Conservation (phyloP, 2,113 vertebrate species). For the Romanogobio albipinnatus region DNA sequence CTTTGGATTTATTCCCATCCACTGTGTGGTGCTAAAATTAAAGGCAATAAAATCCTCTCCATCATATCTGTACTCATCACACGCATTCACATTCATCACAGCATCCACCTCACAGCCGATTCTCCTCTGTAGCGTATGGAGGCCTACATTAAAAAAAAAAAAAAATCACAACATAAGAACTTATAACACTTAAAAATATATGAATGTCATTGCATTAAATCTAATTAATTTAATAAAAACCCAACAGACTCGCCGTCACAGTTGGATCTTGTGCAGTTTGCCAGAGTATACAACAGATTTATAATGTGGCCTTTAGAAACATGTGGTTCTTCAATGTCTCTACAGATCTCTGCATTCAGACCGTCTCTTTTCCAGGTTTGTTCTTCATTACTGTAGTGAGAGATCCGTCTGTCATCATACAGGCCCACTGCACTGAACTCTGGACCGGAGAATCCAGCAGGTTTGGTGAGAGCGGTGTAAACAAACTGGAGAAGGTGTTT, state of each 20-base stretch:
- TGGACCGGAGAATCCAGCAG: not conserved
- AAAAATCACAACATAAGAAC: too few relatives aligned
- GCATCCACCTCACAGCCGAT: not conserved
- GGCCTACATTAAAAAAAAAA: not conserved
- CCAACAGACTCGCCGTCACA: not conserved
- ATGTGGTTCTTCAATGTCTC: not conserved
- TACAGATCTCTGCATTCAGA: not conserved
- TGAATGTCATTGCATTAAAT: too few relatives aligned
- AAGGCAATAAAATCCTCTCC: not conserved
- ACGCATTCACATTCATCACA: not conserved
- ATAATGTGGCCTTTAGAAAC: not conserved
- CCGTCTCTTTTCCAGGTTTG: not conserved
- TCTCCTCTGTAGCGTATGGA: slow-evolving; percentile 6
- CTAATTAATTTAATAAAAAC: too few relatives aligned
- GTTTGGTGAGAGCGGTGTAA: not conserved
- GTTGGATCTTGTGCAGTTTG: not conserved
- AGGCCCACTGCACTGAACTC: not conserved
- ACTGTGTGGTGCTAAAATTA: not conserved
- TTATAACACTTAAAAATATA: too few relatives aligned
- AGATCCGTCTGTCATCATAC: not conserved
- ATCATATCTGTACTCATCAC: not conserved
- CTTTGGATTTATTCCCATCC: not conserved
- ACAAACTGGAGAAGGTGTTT: not conserved
- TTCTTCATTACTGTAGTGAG: slow-evolving; percentile 7
- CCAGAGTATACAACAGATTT: not conserved